These are phyloP conservation scores for Caenorhabditis remanei DNA, from an alignment of 1,140 invertebrate genomes.

Conservation along the genomic window DNA sequence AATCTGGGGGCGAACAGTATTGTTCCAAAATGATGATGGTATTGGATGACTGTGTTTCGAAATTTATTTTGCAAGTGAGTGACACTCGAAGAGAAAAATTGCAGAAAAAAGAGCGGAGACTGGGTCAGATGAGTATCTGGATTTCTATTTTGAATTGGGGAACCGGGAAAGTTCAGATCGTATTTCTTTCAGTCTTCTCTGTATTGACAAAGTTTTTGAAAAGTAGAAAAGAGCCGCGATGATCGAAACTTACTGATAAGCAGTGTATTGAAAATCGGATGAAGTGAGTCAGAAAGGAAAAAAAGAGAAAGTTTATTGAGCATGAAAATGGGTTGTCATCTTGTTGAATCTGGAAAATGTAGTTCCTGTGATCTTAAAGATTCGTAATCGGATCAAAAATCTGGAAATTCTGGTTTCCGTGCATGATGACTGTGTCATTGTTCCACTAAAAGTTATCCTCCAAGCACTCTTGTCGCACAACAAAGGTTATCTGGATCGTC, in stretches of 20 bases:
- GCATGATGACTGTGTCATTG: too few relatives aligned
- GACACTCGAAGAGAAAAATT: not conserved
- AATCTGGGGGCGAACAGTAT: not conserved
- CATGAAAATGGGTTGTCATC: not conserved
- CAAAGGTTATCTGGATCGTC: too few relatives aligned
- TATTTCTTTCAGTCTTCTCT: too few relatives aligned
- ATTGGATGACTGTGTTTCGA: not conserved
- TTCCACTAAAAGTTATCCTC: too few relatives aligned
- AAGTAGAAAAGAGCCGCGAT: not conserved
- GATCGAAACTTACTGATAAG: not conserved
- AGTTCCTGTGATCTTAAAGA: too few relatives aligned
- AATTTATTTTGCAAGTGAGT: not conserved
- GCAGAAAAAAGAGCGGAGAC: not conserved
- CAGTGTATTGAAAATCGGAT: not conserved
- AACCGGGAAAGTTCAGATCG: too few relatives aligned
- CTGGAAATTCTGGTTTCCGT: too few relatives aligned
- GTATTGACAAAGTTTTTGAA: not conserved
- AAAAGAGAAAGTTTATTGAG: not conserved
- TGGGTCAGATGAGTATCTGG: not conserved
- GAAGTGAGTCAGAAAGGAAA: not conserved
- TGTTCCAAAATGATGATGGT: not conserved
- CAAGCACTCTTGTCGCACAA: too few relatives aligned
- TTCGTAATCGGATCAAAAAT: too few relatives aligned
- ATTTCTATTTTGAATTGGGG: not conserved
- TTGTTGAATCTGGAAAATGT: too few relatives aligned